Base-by-base conservation (phyloP, 1,140 invertebrate genomes). In the Drosophila auraria region DNA sequence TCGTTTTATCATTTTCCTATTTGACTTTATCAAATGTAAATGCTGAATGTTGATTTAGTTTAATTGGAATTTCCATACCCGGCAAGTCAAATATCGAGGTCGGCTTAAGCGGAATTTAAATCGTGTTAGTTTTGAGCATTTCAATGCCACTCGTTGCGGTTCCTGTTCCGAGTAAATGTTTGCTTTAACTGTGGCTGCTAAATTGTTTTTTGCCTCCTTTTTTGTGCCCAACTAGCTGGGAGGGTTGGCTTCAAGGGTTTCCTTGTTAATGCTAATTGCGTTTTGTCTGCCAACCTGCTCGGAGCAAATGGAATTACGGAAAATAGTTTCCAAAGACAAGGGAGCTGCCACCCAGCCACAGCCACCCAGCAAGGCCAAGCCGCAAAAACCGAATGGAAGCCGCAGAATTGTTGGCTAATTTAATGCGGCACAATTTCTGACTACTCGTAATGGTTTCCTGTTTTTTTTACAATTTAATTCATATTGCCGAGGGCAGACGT, bases 251-350 rank as follows among this genome's bases (percentile, higher is more conserved):
- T 51, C 42, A 57, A 69, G 75, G 42, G 64, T 69, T 69, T 60
- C 57, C 50, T 53, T 78, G 56, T 58, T 84, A 83, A 81, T 87
- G 83, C 83, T 86, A 86, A 86, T 86, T 86, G 83, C 83, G 87
- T 87, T 86, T 83, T 54, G 70, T 76, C 61, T 69, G 57, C 50
- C 63, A 36, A 33, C 58, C 75, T 77, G 61, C 64, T 79, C 61
- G 75, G 65, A 78, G 66, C 65, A 79, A 68, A 81, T 68, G 71
- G 65, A 84, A 82, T 82, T 78, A 69, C 64, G 56, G 80, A 86
- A 84, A 82, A 62, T 77, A 77, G 60, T 66, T 68, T 51, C 47
- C 74, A 58, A 77, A 77, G 73, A 77, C 68, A 73, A 73, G 65
- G 14, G 70, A 42, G 53, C 17, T 30, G 30, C n/a, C 53, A 15